Evolutionary conservation across 2,888 invertebrate species (phyloP), one percentile per base, ranked within the genome.

Genomic region (Eupithecia tripunctaria): DNA sequence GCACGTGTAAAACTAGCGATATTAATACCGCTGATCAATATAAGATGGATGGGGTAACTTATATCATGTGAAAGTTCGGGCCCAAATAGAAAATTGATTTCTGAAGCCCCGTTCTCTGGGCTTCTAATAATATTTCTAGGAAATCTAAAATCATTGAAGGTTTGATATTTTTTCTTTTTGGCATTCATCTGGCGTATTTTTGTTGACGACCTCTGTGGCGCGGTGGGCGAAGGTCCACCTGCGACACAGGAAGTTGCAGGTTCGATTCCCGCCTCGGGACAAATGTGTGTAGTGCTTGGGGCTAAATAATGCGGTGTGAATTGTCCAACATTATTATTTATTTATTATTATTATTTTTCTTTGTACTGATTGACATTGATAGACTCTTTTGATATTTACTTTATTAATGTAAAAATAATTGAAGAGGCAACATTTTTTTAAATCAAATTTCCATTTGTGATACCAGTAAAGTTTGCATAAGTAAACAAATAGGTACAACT

Each of bases 41-140:
- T 60, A 29, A 18, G 60, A 60, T 60, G 6, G 60, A 60, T 60
- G 60, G 18, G 60, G 29, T 60, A 8, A 60, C 27, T 47, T 36
- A 38, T 14, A 62, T 18, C 10, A 38, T 7, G 47, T 36, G 47
- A 47, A 70, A 70, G 43, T 70, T 66, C 43, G 29, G 25, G 70
- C 47, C 62, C 36, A 27, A 71, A 71, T 71, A 51, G 62, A 62
- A 67, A 71, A 71, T 71, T 51, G 27, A 71, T 67, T 67, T 56
- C 32, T 36, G 25, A 41, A 51, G n/a, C 41, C n/a, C 43, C 18
- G 12, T 18, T 29, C 27, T 60, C 18, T 21, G 25, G 56, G 25
- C 12, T 8, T 60, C 29, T 29, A 60, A 29, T 60, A 56, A 56
- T 25, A 3, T 51, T 51, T 25, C 25, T 56, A 56, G 56, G 56